phyloP scores from a whole-genome alignment of 2,888 invertebrate genomes.

The Hypena proboscidalis region DNA sequence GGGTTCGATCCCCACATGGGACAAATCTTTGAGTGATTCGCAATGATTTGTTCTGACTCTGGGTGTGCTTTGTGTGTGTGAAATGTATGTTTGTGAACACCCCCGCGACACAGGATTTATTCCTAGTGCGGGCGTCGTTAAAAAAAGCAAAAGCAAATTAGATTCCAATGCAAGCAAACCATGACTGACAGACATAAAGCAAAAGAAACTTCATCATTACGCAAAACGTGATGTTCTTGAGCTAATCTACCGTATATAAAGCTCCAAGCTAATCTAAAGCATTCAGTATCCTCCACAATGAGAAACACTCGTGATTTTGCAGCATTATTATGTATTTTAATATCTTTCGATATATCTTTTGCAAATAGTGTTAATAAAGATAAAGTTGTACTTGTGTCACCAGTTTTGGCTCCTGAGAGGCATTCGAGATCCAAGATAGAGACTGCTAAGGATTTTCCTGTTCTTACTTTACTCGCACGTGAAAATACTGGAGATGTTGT shows the following conservation, averaged over 20 bases:
- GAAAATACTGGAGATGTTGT: constrained; percentile 32
- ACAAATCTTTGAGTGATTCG: no score
- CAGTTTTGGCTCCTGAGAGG: constrained; percentile 62
- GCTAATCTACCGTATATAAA: constrained; percentile 68
- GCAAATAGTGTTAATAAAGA: constrained; percentile 30
- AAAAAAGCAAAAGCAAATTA: no score
- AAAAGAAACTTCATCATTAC: constrained; percentile 39
- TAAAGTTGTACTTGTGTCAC: constrained; percentile 54
- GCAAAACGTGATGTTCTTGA: constrained; percentile 68
- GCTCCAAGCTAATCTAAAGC: constrained; percentile 52
- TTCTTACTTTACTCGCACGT: constrained; percentile 60
- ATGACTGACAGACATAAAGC: no score
- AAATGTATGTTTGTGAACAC: no score
- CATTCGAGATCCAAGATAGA: constrained; percentile 53
- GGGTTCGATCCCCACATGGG: no score
- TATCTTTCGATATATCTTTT: constrained; percentile 9
- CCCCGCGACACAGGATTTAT: no score
- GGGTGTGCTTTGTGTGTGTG: no score
- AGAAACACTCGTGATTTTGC: constrained; percentile 31
- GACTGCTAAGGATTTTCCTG: constrained; percentile 73
- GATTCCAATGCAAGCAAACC: no score
- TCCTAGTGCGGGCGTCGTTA: no score
- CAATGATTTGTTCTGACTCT: no score
- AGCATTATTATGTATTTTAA: constrained; percentile 6
- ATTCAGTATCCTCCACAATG: constrained; percentile 61